phyloP scores from a whole-genome alignment of 2,113 vertebrate species.

The Elephantulus edwardii region DNA sequence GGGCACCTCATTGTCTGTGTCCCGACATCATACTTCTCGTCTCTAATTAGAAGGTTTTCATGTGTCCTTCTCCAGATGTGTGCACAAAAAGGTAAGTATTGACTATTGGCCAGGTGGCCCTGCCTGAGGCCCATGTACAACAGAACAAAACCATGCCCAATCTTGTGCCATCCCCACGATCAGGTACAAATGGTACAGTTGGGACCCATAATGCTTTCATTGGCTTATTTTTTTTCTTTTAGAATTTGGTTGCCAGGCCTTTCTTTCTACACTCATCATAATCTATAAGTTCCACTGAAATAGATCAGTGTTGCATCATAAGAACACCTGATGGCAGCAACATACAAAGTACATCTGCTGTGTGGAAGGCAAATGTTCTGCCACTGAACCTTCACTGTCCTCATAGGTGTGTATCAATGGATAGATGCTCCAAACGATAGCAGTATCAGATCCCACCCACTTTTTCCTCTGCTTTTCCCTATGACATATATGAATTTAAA shows the following conservation, averaged over 20 bases:
- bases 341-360: neutral
- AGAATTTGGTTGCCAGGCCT: too few species aligned
- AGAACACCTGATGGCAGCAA: neutral
- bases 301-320: neutral
- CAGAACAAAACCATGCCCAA: neutral
- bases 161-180: neutral
- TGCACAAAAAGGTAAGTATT: neutral
- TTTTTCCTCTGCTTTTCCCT: neutral
- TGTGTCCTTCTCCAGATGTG: neutral
- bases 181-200: neutral
- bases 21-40: neutral
- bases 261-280: neutral
- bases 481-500: neutral
- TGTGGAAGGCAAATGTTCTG: neutral
- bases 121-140: neutral
- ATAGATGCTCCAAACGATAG: neutral
- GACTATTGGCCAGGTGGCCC: neutral
- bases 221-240: neutral
- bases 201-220: neutral
- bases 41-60: neutral
- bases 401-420: neutral
- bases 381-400: neutral
- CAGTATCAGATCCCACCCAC: neutral
- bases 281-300: neutral
- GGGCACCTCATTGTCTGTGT: too few species aligned